Conservation (phyloP, 2,797 vertebrate species). For the Picus viridis region DNA sequence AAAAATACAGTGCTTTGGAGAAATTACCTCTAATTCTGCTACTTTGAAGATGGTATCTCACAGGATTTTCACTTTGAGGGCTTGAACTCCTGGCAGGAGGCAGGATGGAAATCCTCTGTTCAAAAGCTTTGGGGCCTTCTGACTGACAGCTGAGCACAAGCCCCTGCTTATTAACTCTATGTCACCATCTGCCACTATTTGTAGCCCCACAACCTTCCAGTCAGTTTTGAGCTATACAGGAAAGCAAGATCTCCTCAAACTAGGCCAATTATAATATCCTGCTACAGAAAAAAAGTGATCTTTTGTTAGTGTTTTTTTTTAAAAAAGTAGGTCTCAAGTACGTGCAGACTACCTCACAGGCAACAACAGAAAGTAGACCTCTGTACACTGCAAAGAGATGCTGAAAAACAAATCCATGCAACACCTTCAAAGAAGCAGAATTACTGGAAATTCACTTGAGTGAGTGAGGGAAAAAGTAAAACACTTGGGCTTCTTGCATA, state of each 20-base stretch:
- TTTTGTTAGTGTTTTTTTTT: conserved; percentile 6
- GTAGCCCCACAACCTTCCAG: conserved; percentile 42
- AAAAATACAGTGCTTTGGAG: conserved; percentile 6
- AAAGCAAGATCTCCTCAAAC: conserved; percentile 38
- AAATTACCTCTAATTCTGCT: conserved; percentile 62
- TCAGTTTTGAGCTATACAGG: conserved; percentile 37
- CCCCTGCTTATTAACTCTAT: conserved; percentile 61
- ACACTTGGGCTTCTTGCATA: accelerated
- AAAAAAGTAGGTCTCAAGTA: background rate
- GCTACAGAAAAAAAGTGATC: background rate
- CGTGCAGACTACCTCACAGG: background rate
- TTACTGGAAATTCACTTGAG: background rate
- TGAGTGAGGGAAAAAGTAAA: background rate
- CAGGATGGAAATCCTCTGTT: conserved; percentile 67
- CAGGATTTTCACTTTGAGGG: conserved; percentile 64
- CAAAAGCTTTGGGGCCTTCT: conserved; percentile 64
- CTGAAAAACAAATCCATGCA: conserved; percentile 15
- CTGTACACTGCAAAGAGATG: background rate
- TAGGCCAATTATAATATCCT: conserved; percentile 42
- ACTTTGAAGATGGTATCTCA: conserved; percentile 61
- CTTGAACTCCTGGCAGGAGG: conserved; percentile 68
- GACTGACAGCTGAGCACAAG: conserved; percentile 67
- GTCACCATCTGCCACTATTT: conserved; percentile 67
- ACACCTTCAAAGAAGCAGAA: conserved; percentile 23
- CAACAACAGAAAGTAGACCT: conserved; percentile 23